These are phyloP conservation scores for Pocillopora meandrina DNA, from an alignment of 92 coral and sea anemone species.

Conservation along the genomic window DNA sequence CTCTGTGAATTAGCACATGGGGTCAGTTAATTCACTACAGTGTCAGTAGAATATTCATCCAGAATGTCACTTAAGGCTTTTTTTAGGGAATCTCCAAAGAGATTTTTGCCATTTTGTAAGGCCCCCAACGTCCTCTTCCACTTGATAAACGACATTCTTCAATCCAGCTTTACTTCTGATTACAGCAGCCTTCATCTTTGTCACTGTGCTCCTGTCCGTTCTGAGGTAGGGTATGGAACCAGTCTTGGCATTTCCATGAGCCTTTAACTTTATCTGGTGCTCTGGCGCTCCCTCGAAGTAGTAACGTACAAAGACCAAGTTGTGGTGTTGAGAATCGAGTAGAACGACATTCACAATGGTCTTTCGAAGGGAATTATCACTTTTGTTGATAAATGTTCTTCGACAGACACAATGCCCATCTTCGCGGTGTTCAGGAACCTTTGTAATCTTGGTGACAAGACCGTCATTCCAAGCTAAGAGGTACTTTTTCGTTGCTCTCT, in stretches of 20 bases:
- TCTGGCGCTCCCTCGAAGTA: constrained; percentile 56
- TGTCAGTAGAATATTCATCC: no score
- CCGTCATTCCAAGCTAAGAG: background rate
- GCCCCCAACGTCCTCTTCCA: no score
- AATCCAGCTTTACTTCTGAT: no score
- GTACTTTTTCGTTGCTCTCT: constrained; percentile 39
- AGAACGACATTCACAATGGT: constrained; percentile 50
- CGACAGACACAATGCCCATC: constrained; percentile 35
- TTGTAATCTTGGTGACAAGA: constrained; percentile 16
- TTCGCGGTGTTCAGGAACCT: constrained; percentile 18
- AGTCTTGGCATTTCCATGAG: constrained; percentile 44
- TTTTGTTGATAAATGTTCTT: constrained; percentile 43
- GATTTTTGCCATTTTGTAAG: no score
- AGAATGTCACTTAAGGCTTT: no score
- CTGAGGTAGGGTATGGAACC: no score
- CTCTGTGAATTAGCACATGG: no score
- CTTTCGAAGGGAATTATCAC: constrained; percentile 45
- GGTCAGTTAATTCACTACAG: no score
- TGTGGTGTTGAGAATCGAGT: constrained; percentile 41
- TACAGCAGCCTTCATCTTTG: no score
- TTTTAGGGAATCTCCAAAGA: no score
- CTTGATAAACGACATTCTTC: no score
- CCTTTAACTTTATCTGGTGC: constrained; percentile 50
- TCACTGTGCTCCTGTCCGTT: no score
- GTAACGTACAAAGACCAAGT: constrained; percentile 55